Conservation (phyloP, 2,888 invertebrate genomes). For the Nasonovia ribisnigri region DNA sequence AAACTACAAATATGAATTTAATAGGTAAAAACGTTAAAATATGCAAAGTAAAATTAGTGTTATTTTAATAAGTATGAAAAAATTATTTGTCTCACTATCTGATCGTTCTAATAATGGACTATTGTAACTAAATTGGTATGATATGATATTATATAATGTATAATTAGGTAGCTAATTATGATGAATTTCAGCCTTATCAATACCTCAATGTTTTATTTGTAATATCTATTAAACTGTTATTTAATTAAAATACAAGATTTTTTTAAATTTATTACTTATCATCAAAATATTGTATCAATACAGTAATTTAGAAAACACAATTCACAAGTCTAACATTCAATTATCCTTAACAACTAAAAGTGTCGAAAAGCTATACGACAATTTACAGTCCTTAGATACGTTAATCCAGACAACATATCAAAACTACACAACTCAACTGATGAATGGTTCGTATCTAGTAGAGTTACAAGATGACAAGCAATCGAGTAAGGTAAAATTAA, state of each 20-base stretch:
- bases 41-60: no score
- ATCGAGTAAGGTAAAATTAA: constrained; percentile 18
- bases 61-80: no score
- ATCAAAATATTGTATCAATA: neutral
- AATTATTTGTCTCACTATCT: no score
- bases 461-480: neutral
- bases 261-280: neutral
- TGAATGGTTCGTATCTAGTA: neutral
- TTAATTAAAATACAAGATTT: neutral
- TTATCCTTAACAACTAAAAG: neutral
- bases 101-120: neutral
- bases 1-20: no score
- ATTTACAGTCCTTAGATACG: neutral
- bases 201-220: neutral
- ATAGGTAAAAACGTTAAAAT: no score
- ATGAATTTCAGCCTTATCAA: neutral
- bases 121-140: neutral
- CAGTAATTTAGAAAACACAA: constrained; percentile 21
- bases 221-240: no score
- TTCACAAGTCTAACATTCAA: neutral
- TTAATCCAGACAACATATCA: neutral
- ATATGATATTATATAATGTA: neutral
- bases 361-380: neutral
- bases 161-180: neutral
- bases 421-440: neutral